Percentiles rank a stretch among this genome's conserved stretches.
Evolutionary conservation across 1,140 invertebrate genomes (phyloP).

Genomic region (Dinothrombium tinctorium): DNA sequence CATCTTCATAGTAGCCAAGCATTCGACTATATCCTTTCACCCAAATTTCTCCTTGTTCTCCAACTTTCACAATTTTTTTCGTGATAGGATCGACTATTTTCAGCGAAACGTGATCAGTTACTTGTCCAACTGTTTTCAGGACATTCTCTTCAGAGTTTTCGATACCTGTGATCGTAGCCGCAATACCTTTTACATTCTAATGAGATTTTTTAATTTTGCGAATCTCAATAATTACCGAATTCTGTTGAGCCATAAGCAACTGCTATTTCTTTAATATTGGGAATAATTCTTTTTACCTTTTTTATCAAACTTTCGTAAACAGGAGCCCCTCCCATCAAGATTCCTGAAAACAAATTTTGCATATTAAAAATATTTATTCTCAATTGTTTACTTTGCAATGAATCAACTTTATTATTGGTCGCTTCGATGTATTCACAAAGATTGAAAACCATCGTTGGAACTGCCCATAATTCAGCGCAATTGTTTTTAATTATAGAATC

Average conservation of each 20-base stretch:
- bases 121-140: no score
- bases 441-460: constrained; percentile 91
- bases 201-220: no score
- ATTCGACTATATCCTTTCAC: constrained; percentile 41
- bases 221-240: no score
- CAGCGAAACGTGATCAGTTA: no score
- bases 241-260: constrained; percentile 12
- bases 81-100: constrained; percentile 15
- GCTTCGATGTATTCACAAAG: constrained; percentile 24
- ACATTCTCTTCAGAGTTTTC: no score
- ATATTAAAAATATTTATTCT: not conserved
- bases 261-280: constrained; percentile 4
- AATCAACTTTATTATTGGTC: not conserved
- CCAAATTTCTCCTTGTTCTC: constrained; percentile 50
- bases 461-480: constrained; percentile 56
- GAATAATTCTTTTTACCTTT: not conserved
- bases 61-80: not conserved
- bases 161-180: no score
- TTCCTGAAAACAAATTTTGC: not conserved
- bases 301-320: constrained; percentile 4
- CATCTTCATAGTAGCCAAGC: no score
- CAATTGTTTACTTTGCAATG: not conserved
- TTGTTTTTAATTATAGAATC: not conserved
- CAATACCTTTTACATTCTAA: no score
- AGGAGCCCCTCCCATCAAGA: constrained; percentile 6